These are phyloP conservation scores for Cetoscarus ocellatus DNA, from an alignment of 2,797 vertebrate species.

Conservation along the genomic window DNA sequence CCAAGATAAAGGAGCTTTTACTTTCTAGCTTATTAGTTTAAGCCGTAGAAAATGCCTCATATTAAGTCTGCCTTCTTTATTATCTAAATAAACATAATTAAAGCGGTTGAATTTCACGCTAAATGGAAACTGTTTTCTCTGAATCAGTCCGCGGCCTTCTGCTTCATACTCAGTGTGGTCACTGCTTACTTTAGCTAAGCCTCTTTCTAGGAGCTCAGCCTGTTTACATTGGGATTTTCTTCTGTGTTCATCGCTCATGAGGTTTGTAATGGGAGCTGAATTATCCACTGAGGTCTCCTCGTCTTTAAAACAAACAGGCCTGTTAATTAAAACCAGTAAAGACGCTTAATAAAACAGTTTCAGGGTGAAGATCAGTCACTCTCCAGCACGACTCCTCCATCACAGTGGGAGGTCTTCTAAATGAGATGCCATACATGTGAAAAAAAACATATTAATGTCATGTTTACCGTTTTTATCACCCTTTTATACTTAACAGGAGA, in stretches of 20 bases:
- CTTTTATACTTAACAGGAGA: no score
- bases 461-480: no score
- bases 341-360: neutral
- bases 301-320: slow-evolving; percentile 5
- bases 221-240: slow-evolving; percentile 2
- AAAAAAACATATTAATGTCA: no score
- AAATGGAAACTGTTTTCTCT: neutral
- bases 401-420: no score
- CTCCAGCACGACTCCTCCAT: neutral
- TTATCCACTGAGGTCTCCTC: slow-evolving; percentile 1
- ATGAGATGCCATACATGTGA: no score
- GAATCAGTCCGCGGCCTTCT: neutral
- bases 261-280: neutral
- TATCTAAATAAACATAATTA: neutral
- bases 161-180: neutral
- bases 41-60: no score
- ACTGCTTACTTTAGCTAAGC: neutral
- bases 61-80: neutral
- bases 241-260: slow-evolving; percentile 5
- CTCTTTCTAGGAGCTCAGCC: neutral
- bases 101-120: neutral
- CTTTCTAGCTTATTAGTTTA: no score
- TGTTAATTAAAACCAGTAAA: slow-evolving; percentile 1
- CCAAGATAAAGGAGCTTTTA: no score
- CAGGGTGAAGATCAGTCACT: neutral